Evolutionary conservation across 2,888 invertebrate species (phyloP).

Genomic region (Agrotis clavis): DNA sequence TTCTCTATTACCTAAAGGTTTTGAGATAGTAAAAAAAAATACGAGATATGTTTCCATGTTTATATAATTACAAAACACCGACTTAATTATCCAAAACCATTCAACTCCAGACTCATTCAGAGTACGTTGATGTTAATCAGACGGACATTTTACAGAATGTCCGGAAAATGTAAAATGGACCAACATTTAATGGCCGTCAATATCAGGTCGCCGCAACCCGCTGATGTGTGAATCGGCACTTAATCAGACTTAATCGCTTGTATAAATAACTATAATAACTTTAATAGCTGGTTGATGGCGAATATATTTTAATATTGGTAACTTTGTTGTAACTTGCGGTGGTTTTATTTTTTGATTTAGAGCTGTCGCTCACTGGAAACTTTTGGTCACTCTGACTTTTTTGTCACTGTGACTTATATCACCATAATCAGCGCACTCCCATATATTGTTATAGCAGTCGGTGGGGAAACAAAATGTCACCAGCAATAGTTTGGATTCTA

Average conservation of each 20-base stretch:
- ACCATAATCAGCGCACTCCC: too few relatives aligned
- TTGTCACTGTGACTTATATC: too few relatives aligned
- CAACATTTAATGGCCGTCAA: slow-evolving; percentile 57
- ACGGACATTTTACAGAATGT: slow-evolving; percentile 46
- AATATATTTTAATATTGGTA: slow-evolving; percentile 41
- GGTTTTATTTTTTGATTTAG: too few relatives aligned
- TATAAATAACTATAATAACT: slow-evolving; percentile 60
- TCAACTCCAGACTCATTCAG: slow-evolving; percentile 4
- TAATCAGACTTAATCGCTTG: slow-evolving; percentile 63
- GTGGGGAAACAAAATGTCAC: too few relatives aligned
- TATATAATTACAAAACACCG: neutral
- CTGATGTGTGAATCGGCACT: slow-evolving; percentile 63
- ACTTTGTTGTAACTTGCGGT: slow-evolving; percentile 2
- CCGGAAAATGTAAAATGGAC: slow-evolving; percentile 43
- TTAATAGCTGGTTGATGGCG: slow-evolving; percentile 38
- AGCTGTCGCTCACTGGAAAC: too few relatives aligned
- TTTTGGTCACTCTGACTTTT: too few relatives aligned
- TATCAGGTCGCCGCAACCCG: slow-evolving; percentile 56
- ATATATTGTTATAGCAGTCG: too few relatives aligned
- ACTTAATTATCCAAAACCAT: neutral
- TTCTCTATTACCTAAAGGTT: neutral
- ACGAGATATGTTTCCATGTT: too few relatives aligned
- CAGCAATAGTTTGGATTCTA: too few relatives aligned
- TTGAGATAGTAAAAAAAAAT: too few relatives aligned
- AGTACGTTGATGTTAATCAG: slow-evolving; percentile 19